Percentiles rank a stretch among this genome's conserved stretches.
Conservation (phyloP, 2,888 invertebrate genomes). For the Diaperis boleti region DNA sequence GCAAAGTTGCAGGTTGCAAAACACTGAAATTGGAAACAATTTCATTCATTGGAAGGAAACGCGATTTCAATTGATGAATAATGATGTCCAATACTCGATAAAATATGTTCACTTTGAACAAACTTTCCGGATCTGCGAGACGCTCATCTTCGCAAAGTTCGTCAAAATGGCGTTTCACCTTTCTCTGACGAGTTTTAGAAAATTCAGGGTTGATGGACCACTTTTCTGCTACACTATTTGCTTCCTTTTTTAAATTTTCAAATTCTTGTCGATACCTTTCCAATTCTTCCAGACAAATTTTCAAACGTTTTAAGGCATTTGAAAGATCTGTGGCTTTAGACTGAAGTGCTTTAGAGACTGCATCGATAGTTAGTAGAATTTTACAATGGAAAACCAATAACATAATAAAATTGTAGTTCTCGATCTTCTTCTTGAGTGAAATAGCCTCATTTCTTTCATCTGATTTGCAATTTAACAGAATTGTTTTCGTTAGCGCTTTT, state of each 20-base stretch:
- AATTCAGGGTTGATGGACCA: background rate
- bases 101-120: conserved; percentile 1
- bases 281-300: background rate
- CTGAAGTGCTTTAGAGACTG: background rate
- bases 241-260: background rate
- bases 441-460: background rate
- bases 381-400: background rate
- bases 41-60: no score
- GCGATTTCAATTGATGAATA: background rate
- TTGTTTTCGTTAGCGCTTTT: background rate
- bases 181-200: background rate
- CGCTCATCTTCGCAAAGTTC: no score
- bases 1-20: no score
- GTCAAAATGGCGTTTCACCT: background rate
- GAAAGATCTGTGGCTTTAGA: background rate
- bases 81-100: background rate
- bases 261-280: background rate
- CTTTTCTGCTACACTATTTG: background rate
- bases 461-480: background rate
- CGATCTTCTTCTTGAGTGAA: background rate
- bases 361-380: background rate
- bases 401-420: conserved; percentile 1
- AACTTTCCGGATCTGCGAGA: no score
- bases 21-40: no score
- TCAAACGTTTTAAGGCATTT: background rate